These are phyloP conservation scores for Andrena fulva DNA, from an alignment of 2,888 invertebrate species.

Conservation along the genomic window DNA sequence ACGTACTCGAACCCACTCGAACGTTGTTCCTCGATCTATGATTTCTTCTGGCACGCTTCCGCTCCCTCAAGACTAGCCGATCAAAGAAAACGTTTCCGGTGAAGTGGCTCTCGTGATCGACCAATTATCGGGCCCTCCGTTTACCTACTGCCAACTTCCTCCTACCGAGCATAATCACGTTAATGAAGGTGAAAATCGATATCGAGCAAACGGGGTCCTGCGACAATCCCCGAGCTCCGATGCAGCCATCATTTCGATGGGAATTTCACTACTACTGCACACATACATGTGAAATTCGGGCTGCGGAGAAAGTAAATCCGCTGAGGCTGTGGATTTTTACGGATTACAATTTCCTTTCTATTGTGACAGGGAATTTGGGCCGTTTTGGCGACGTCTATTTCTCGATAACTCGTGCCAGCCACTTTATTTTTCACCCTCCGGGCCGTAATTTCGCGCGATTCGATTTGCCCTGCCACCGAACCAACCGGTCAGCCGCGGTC, in stretches of 20 bases:
- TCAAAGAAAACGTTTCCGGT: conserved; percentile 13
- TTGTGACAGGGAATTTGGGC: neutral
- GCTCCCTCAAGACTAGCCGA: neutral
- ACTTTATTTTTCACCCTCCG: conserved; percentile 13
- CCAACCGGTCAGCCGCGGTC: conserved; percentile 1
- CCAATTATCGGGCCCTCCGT: conserved; percentile 35
- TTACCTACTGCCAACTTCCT: conserved; percentile 24
- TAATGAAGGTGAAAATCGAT: conserved; percentile 39
- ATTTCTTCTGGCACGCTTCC: conserved; percentile 5
- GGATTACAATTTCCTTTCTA: conserved; percentile 30
- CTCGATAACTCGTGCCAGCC: conserved; percentile 10
- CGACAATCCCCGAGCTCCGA: conserved; percentile 10
- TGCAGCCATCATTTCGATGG: too few species aligned
- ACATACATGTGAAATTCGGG: neutral
- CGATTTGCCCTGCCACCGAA: neutral
- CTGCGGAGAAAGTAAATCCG: neutral
- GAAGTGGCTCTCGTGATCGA: conserved; percentile 38
- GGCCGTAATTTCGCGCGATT: conserved; percentile 22
- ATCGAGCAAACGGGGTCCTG: conserved; percentile 11
- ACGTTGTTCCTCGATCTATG: conserved; percentile 20
- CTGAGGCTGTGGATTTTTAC: neutral
- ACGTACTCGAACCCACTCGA: neutral
- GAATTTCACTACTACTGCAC: neutral
- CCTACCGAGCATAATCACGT: conserved; percentile 18
- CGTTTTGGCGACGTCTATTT: conserved; percentile 6